Conservation (phyloP, 2,888 invertebrate species). For the Baronia brevicornis region DNA sequence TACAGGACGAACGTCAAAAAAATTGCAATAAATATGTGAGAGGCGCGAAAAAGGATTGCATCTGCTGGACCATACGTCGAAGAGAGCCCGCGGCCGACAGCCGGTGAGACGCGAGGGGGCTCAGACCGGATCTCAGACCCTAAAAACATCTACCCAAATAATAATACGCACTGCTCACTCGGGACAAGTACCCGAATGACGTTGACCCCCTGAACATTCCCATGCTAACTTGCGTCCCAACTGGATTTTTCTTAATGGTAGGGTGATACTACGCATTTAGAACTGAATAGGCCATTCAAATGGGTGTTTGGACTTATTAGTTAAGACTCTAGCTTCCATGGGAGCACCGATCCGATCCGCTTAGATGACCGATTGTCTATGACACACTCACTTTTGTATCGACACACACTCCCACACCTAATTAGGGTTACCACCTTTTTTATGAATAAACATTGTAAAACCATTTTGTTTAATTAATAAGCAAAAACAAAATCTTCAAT, state of each 20-base stretch:
- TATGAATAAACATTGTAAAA: no score
- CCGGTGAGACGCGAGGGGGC: constrained; percentile 53
- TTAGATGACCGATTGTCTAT: no score
- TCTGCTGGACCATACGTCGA: constrained; percentile 16
- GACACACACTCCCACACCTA: no score
- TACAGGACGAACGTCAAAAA: constrained; percentile 1
- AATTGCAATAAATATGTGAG: constrained; percentile 13
- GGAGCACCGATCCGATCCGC: constrained; percentile 34
- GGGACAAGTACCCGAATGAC: constrained; percentile 72
- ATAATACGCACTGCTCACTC: constrained; percentile 69
- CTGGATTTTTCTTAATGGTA: constrained; percentile 66
- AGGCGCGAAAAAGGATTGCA: constrained; percentile 17
- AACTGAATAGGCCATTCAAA: constrained; percentile 62
- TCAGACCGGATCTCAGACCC: constrained; percentile 73
- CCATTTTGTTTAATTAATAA: constrained; percentile 1
- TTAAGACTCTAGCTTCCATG: constrained; percentile 60
- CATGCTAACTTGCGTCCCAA: constrained; percentile 58
- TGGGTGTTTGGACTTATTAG: constrained; percentile 63
- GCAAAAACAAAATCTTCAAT: constrained; percentile 13
- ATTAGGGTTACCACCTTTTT: no score
- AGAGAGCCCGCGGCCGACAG: constrained; percentile 24
- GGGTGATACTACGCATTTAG: constrained; percentile 54
- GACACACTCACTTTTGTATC: no score
- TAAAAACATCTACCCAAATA: constrained; percentile 74
- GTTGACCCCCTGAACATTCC: constrained; percentile 73